A percentile compares a stretch with the other conserved stretches of the same genome.
Evolutionary conservation across 2,113 vertebrate species (phyloP).

Genomic region (Neodon shergylaensis): DNA sequence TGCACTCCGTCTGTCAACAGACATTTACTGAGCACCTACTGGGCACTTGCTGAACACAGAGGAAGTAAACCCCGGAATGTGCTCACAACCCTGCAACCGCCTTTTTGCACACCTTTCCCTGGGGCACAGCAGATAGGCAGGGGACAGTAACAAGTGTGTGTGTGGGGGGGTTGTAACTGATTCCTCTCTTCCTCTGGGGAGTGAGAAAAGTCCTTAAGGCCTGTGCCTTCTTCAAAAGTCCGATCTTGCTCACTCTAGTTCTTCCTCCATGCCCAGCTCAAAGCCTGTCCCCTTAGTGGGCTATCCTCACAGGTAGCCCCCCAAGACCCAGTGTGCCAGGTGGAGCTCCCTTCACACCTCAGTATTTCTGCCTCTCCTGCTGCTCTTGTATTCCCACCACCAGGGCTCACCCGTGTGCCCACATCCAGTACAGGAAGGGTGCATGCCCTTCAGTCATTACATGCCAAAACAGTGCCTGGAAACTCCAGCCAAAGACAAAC

Average conservation of each 20-base stretch:
- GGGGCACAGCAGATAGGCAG: not conserved
- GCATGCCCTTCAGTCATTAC: not conserved
- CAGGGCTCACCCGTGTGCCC: not conserved
- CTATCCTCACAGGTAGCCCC: not conserved
- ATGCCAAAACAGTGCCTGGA: not conserved
- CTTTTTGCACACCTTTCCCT: not conserved
- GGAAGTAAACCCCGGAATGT: slow-evolving; percentile 3
- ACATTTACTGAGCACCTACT: slow-evolving; percentile 62
- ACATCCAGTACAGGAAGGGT: not conserved
- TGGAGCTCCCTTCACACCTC: not conserved
- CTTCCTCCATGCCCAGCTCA: not conserved
- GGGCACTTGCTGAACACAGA: slow-evolving; percentile 29
- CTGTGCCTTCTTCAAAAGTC: not conserved
- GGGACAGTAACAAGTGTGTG: not conserved
- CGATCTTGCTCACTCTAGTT: not conserved
- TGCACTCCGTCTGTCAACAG: slow-evolving; percentile 39
- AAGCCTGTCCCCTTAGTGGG: not conserved
- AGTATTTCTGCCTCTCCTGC: not conserved
- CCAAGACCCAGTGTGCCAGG: not conserved
- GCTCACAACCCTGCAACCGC: not conserved
- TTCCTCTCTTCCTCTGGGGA: not conserved
- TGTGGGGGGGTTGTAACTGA: not conserved
- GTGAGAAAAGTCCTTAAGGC: slow-evolving; percentile 9
- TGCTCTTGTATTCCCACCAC: not conserved
- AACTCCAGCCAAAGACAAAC: slow-evolving; percentile 1